These are phyloP conservation scores for Pyrrhura leucotis DNA, from an alignment of 2,797 vertebrate genomes.

Conservation along the genomic window DNA sequence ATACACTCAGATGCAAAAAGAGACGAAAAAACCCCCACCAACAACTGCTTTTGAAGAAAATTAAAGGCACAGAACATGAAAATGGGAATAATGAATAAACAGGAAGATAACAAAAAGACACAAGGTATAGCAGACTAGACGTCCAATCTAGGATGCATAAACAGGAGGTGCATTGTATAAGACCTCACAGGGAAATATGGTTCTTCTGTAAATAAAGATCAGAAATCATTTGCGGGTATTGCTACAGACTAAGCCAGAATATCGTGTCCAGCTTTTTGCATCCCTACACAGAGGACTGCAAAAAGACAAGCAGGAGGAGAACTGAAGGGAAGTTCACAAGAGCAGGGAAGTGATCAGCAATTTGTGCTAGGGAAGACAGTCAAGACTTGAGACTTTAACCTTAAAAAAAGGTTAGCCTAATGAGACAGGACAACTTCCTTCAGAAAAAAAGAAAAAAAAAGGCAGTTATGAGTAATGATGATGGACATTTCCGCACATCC, in stretches of 20 bases:
- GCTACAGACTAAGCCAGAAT: neutral
- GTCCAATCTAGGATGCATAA: neutral
- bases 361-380: neutral
- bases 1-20: neutral
- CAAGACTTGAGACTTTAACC: neutral
- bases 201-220: neutral
- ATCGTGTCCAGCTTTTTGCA: neutral
- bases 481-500: neutral
- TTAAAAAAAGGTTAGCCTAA: neutral
- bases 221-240: neutral
- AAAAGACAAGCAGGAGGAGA: neutral
- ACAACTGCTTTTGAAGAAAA: neutral
- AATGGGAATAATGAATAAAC: neutral
- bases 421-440: neutral
- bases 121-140: neutral
- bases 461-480: fast-evolving
- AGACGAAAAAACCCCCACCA: neutral
- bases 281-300: neutral
- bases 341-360: neutral
- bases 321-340: neutral
- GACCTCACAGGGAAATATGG: neutral
- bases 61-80: neutral
- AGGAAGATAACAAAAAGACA: neutral
- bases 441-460: neutral
- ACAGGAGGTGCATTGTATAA: neutral